Conservation (phyloP, 2,113 vertebrate species). For the Orcinus orca region DNA sequence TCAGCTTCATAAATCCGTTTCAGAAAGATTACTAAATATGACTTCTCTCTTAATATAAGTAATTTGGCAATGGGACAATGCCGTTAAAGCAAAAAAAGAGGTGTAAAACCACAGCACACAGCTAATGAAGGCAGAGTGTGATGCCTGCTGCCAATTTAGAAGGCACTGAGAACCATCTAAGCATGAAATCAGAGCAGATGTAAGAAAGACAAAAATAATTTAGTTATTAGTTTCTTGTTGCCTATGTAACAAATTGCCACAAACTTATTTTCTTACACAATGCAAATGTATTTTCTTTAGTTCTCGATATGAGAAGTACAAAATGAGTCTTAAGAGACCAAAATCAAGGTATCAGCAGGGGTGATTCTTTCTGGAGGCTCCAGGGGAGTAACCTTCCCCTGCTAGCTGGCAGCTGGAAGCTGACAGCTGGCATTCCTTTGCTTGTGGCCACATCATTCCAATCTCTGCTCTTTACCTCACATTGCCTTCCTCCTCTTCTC, state of each 20-base stretch:
- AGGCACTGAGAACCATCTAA: not conserved
- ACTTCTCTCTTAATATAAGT: not conserved
- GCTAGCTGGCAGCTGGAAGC: rapidly evolving
- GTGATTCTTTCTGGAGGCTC: not conserved
- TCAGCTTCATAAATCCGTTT: not conserved
- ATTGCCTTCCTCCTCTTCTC: not conserved
- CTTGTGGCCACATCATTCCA: not conserved
- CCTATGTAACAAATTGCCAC: not conserved
- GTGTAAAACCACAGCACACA: not conserved
- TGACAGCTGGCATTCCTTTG: not conserved
- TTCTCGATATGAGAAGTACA: not conserved
- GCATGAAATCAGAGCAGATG: not conserved
- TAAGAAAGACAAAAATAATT: not conserved
- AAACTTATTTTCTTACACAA: not conserved
- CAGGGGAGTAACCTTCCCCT: rapidly evolving
- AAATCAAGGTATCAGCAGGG: not conserved
- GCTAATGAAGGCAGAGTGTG: not conserved
- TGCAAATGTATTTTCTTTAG: not conserved
- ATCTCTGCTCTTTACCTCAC: not conserved
- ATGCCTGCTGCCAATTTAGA: not conserved
- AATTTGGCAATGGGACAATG: not conserved
- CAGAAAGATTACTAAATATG: not conserved
- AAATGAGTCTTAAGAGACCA: not conserved
- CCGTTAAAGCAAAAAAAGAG: not conserved
- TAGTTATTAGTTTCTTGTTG: not conserved